Evolutionary conservation across 2,888 invertebrate species (phyloP), one percentile per base, ranked within the genome.

Genomic region (Chironomus riparius): DNA sequence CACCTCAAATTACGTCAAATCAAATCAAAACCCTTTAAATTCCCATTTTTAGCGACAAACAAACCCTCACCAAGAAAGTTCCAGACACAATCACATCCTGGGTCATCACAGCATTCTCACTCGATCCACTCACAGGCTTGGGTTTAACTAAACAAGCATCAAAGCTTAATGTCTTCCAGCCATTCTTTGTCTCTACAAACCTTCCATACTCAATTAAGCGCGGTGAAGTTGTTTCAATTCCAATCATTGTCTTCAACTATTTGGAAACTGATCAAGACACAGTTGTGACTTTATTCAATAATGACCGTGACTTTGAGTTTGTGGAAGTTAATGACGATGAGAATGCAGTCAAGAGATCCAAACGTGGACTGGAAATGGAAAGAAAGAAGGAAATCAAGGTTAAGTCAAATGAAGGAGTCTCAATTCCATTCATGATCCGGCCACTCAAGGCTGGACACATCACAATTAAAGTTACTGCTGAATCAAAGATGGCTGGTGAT

Each of bases 31-130:
- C 6, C 5, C 15, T 12, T 50, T 1, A 48, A 13, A 4, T n/a
- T 56, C 18, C 18, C 18, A 24, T 65, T 28, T n/a, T n/a, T 4
- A 47, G n/a, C 13, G 47, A 28, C 13, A 13, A 6, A n/a, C 24
- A 69, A 2, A 83, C 84, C 13, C 79, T 89, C 22, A 86, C 87
- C 70, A 85, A 88, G 78, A 87, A 84, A 48, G 88, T 91, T 7
- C 94, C 94, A 0, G 91, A 91, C 80, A 89, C 91, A 0, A 89
- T 94, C 77, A 92, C 92, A 4, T 91, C 92, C 0, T 94, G 93
- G 92, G 86, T 91, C 3, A 86, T 93, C n/a, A 89, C 89, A 70
- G 93, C 91, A 4, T 93, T 94, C 81, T 91, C 93, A 24, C 83
- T 94, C 74, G 90, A 91, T 81, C 86, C 88, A 0, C 83, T 87